Evolutionary conservation across 1,140 invertebrate species (phyloP).

Genomic region (Anastatus disparis): DNA sequence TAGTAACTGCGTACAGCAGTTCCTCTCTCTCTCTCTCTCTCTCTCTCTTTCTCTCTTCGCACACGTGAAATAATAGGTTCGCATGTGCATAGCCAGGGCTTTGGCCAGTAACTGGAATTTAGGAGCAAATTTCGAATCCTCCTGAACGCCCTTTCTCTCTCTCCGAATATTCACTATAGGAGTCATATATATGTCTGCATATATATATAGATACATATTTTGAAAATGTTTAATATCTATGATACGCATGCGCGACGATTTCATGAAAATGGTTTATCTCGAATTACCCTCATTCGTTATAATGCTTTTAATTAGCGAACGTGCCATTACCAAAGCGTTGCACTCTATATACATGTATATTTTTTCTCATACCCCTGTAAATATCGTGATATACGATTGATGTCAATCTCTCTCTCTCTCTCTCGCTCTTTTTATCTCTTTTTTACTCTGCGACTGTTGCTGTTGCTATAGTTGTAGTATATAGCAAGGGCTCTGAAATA

Average conservation of each 20-base stretch:
- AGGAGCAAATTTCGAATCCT: constrained; percentile 28
- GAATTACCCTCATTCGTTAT: constrained; percentile 36
- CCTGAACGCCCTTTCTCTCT: not conserved
- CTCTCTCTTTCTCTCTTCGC: too few relatives aligned
- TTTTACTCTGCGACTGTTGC: too few relatives aligned
- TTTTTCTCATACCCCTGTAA: not conserved
- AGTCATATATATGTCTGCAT: not conserved
- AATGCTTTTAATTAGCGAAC: constrained; percentile 38
- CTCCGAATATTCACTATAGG: not conserved
- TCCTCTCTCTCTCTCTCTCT: too few relatives aligned
- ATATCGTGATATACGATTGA: constrained; percentile 16
- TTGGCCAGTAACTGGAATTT: constrained; percentile 26
- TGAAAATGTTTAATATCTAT: too few relatives aligned
- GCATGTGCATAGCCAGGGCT: not conserved
- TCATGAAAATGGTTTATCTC: constrained; percentile 31
- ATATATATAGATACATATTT: too few relatives aligned
- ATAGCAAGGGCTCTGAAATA: not conserved
- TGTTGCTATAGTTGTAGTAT: not conserved
- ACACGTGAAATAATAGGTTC: constrained; percentile 31
- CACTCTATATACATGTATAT: not conserved
- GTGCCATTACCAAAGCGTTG: not conserved
- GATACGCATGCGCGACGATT: not conserved
- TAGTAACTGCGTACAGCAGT: too few relatives aligned
- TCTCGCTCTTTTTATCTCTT: too few relatives aligned
- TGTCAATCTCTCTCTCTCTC: constrained; percentile 21